phyloP scores from a whole-genome alignment of 2,888 invertebrate species.

The Campoletis raptor region DNA sequence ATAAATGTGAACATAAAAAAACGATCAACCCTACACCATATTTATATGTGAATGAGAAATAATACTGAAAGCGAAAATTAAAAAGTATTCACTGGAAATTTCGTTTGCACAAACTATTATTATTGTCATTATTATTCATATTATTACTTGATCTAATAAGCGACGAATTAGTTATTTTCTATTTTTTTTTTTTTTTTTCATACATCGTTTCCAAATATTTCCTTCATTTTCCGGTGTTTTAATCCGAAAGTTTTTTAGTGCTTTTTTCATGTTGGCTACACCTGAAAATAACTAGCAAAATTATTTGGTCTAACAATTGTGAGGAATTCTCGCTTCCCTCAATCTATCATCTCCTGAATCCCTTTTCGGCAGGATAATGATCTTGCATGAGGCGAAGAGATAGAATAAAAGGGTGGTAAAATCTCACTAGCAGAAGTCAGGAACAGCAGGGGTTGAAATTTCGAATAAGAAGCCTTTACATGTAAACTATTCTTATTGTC shows the following conservation, averaged over 20 bases:
- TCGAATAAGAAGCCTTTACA: background rate
- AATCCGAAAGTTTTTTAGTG: background rate
- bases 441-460: slow-evolving; percentile 5
- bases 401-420: slow-evolving; percentile 35
- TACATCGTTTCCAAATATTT: background rate
- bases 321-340: slow-evolving; percentile 4
- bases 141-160: background rate
- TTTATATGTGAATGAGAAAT: background rate
- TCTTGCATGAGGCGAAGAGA: slow-evolving; percentile 39
- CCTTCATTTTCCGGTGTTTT: background rate
- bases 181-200: background rate
- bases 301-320: background rate
- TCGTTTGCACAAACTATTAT: background rate
- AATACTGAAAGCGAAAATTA: background rate
- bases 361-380: background rate
- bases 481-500: background rate
- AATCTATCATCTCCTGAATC: background rate
- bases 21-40: background rate
- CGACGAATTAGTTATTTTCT: background rate
- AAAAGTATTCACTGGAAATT: background rate
- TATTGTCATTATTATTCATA: background rate
- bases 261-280: background rate
- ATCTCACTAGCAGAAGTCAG: background rate
- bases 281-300: background rate
- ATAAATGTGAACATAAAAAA: background rate